Evolutionary conservation across 2,888 invertebrate genomes (phyloP).

Genomic region (Ecliptopera silaceata): DNA sequence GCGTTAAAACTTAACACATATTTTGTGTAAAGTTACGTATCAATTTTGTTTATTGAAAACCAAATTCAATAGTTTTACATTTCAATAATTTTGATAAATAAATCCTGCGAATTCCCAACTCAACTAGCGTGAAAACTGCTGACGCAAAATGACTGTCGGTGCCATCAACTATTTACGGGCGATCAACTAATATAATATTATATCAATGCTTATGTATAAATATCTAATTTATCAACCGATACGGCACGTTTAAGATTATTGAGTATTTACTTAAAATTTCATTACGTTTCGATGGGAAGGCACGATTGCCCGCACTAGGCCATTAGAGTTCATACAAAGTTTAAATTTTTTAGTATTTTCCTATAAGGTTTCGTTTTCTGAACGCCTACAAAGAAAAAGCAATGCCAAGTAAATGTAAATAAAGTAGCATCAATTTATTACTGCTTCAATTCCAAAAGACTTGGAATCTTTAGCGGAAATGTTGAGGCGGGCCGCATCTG

Average conservation of each 20-base stretch:
- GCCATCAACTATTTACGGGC: background rate
- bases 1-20: background rate
- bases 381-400: background rate
- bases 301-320: too few relatives aligned
- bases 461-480: slow-evolving; percentile 11
- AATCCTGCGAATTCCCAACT: background rate
- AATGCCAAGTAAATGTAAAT: background rate
- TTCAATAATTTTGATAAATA: background rate
- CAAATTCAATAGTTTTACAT: background rate
- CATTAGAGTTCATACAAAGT: too few relatives aligned
- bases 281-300: too few relatives aligned
- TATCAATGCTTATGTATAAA: too few relatives aligned
- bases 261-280: too few relatives aligned
- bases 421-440: slow-evolving; percentile 9
- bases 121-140: background rate
- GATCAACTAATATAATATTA: too few relatives aligned
- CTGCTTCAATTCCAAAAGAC: slow-evolving; percentile 1
- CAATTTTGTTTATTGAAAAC: background rate
- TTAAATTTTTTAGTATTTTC: background rate
- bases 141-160: background rate
- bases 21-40: background rate
- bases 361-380: too few relatives aligned
- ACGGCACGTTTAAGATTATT: too few relatives aligned
- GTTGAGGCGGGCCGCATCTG: slow-evolving; percentile 32
- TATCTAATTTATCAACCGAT: too few relatives aligned